Conservation (phyloP, 2,888 invertebrate species). For the Gonocerus acuteangulatus region DNA sequence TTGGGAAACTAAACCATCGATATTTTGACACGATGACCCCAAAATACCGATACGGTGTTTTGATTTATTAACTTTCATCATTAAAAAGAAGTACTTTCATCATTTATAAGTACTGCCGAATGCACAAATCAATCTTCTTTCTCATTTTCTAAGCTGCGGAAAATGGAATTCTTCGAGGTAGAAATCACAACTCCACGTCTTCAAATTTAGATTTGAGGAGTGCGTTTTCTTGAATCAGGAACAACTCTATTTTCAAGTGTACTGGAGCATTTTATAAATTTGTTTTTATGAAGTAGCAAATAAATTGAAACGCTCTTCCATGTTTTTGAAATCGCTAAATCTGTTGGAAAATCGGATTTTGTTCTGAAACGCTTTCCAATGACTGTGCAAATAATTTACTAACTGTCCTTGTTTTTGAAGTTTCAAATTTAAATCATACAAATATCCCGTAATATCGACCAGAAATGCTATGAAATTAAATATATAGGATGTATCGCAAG, state of each 20-base stretch:
- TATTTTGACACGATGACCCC: conserved; percentile 1
- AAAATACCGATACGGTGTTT: not conserved
- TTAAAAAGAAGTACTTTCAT: conserved; percentile 9
- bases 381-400: not conserved
- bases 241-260: conserved; percentile 10
- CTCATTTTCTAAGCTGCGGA: conserved; percentile 8
- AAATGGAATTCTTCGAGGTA: conserved; percentile 6
- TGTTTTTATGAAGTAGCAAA: not conserved
- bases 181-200: conserved; percentile 14
- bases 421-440: too few species aligned
- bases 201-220: conserved; percentile 8
- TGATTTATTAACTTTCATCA: not conserved
- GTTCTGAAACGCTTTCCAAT: conserved; percentile 12
- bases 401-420: too few species aligned
- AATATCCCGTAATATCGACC: too few species aligned
- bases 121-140: conserved; percentile 7
- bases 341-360: conserved; percentile 8
- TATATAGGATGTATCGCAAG: too few species aligned
- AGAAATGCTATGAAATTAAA: too few species aligned
- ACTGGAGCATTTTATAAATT: conserved; percentile 10
- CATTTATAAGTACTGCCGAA: conserved; percentile 9
- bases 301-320: conserved; percentile 7
- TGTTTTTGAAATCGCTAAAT: conserved; percentile 18
- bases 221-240: not conserved
- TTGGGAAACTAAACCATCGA: too few species aligned